Conservation (phyloP, 2,888 invertebrate genomes). For the Acronicta alni region DNA sequence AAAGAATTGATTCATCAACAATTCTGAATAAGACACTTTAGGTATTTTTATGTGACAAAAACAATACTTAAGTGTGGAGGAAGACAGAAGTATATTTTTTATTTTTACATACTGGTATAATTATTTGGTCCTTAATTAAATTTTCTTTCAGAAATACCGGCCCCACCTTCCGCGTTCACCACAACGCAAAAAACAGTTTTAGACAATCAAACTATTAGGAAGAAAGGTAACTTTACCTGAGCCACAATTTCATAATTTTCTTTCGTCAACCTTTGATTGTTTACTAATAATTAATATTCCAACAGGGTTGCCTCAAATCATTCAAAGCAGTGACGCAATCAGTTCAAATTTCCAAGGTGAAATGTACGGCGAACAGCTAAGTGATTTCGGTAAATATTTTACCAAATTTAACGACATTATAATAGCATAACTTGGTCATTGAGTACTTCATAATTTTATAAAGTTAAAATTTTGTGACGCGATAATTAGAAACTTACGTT, state of each 20-base stretch:
- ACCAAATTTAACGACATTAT: constrained; percentile 20
- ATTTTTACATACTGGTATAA: not conserved
- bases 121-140: not conserved
- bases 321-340: constrained; percentile 78
- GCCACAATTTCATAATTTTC: not conserved
- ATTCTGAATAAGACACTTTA: constrained; percentile 3
- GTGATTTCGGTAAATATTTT: constrained; percentile 78
- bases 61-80: too few relatives aligned
- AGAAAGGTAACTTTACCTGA: constrained; percentile 74
- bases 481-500: not conserved
- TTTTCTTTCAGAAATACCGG: constrained; percentile 93
- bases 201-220: constrained; percentile 84
- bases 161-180: constrained; percentile 93
- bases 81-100: too few relatives aligned
- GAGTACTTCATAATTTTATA: constrained; percentile 8
- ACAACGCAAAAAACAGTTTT: constrained; percentile 85
- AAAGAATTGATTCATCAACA: constrained; percentile 2
- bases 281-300: constrained; percentile 28
- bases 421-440: constrained; percentile 12
- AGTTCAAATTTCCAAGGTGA: constrained; percentile 86
- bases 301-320: constrained; percentile 77
- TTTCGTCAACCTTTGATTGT: constrained; percentile 12
- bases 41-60: not conserved
- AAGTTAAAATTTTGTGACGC: constrained; percentile 1
- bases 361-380: constrained; percentile 82